These are phyloP conservation scores for Puma concolor DNA, from an alignment of 2,113 vertebrate species.

Conservation along the genomic window DNA sequence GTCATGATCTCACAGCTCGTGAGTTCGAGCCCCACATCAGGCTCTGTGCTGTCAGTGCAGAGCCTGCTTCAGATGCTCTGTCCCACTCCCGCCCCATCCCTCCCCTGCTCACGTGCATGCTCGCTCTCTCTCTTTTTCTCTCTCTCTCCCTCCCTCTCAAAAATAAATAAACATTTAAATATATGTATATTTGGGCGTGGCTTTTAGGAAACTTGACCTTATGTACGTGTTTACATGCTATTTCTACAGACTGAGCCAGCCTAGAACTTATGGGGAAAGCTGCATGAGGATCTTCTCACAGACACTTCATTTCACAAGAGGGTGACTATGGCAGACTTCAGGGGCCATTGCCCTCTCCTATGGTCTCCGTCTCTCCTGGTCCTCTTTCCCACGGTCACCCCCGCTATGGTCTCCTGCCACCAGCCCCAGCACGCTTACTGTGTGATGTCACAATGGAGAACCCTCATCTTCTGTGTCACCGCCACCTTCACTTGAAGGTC, in stretches of 20 bases:
- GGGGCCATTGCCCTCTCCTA: accelerated
- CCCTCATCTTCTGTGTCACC: accelerated
- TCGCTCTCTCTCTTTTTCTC: too few species aligned
- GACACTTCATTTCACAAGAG: too few species aligned
- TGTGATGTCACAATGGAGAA: background rate
- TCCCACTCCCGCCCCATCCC: too few species aligned
- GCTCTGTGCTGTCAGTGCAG: too few species aligned
- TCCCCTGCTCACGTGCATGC: too few species aligned
- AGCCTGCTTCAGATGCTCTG: too few species aligned
- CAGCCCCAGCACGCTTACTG: background rate
- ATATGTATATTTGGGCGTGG: background rate
- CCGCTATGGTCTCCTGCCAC: background rate
- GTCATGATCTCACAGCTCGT: too few species aligned
- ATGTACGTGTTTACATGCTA: accelerated
- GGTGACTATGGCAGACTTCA: accelerated
- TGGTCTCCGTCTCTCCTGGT: accelerated
- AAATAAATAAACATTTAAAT: too few species aligned
- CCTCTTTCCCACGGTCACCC: accelerated
- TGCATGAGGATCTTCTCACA: accelerated
- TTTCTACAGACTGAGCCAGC: background rate
- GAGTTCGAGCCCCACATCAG: too few species aligned
- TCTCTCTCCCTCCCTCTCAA: too few species aligned
- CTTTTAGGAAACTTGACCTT: too few species aligned
- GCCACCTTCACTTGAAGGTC: background rate
- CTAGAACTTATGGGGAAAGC: accelerated